phyloP scores from a whole-genome alignment of 2,888 invertebrate species.

The Rhagonycha lutea region DNA sequence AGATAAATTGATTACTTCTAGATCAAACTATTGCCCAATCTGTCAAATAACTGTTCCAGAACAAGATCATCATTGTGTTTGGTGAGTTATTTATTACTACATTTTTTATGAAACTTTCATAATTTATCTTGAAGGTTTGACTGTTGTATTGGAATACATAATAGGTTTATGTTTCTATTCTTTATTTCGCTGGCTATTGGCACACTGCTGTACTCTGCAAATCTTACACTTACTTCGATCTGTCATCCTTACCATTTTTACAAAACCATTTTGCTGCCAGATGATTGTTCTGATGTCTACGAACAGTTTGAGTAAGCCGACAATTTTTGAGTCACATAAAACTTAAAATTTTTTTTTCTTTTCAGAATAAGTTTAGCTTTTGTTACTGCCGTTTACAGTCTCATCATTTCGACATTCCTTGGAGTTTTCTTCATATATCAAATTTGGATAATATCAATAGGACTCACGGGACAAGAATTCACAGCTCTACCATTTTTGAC shows the following conservation, averaged over 20 bases:
- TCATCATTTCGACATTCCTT: slow-evolving; percentile 17
- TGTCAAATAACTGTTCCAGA: slow-evolving; percentile 82
- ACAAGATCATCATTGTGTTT: slow-evolving; percentile 80
- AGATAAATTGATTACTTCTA: slow-evolving; percentile 64
- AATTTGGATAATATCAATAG: slow-evolving; percentile 55
- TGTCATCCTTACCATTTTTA: slow-evolving; percentile 78
- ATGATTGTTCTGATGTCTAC: slow-evolving; percentile 85
- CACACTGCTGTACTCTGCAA: slow-evolving; percentile 74
- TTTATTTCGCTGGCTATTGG: slow-evolving; percentile 69
- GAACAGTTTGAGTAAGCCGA: slow-evolving; percentile 74
- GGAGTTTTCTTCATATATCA: slow-evolving; percentile 42
- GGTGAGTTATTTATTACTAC: slow-evolving; percentile 57
- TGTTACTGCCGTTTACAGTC: slow-evolving; percentile 29
- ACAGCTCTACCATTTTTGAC: slow-evolving; percentile 42
- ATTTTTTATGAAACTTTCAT: slow-evolving; percentile 1
- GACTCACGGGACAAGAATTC: slow-evolving; percentile 59
- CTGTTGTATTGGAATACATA: slow-evolving; percentile 81
- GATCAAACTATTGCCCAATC: slow-evolving; percentile 79
- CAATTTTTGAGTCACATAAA: not conserved
- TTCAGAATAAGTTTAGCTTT: slow-evolving; percentile 31
- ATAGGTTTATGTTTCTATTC: slow-evolving; percentile 74
- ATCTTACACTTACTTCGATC: slow-evolving; percentile 83
- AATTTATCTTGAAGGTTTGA: slow-evolving; percentile 67
- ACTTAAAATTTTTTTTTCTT: slow-evolving; percentile 1
- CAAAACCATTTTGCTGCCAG: slow-evolving; percentile 73